Base-by-base conservation (phyloP, 1,140 invertebrate species). In the Subanguina moxae region DNA sequence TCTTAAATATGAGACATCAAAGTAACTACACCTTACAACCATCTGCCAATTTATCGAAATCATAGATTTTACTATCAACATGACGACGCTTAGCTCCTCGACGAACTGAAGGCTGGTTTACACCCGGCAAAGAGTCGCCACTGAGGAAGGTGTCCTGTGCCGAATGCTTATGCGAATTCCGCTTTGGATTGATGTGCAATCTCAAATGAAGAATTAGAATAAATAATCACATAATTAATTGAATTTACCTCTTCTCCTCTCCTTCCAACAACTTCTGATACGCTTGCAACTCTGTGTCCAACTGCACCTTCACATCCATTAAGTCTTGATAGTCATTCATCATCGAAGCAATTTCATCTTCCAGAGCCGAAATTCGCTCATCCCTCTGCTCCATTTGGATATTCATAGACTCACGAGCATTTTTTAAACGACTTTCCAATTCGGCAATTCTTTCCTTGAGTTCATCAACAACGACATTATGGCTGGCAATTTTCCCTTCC, bases 231-330 rank as follows among this genome's bases (percentile, higher is more conserved):
- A 5, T 3, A 52, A 52, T 7, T 7, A 15, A 15, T 7, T 15
- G 17, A 19, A 19, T 7, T 3, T 38, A 52, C 48, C 48, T 3
- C 3, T 7, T 52, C 80, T 91, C 90, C 84, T 91, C 90, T 27
- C 86, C 87, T 82, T 91, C 90, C 56, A 92, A 82, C 52, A 99
- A 85, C 81, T 95, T 93, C 68, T 93, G 87, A 85, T 99, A 99
- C 56, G 93, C 92, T 21, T 91, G 89, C 70, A 98, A 94, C 87
- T 99, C 95, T 80, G 91, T 87, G 84, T 98, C 95, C 56, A 99
- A 85, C 38, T 91, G 92, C 13, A 94, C 84, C 85, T 95, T 96
- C 78, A 95, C 87, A 42, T 83, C 78, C 83, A 89, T 32, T 9
- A 63, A 23, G 11, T 38, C 48, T 8, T 65, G 90, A 15, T 7